phyloP scores from a whole-genome alignment of 2,113 vertebrate species.

The Mormoops blainvillei region DNA sequence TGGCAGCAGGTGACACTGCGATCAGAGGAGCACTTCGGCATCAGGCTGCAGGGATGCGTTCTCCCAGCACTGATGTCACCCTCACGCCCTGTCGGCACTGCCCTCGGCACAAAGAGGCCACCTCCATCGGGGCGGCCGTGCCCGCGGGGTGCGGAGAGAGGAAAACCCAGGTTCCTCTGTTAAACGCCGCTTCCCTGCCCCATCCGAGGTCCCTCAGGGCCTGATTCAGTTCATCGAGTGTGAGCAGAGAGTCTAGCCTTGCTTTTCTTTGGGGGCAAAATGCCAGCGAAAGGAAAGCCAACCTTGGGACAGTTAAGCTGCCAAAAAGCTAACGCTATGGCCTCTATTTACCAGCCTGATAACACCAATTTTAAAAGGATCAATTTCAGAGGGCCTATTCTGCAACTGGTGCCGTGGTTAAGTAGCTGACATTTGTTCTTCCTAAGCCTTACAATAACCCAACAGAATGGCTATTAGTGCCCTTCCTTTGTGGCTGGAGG shows the following conservation, averaged over 20 bases:
- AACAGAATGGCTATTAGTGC: neutral
- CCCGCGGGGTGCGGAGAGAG: neutral
- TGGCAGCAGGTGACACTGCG: neutral
- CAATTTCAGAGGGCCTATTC: neutral
- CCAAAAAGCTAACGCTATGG: neutral
- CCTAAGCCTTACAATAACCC: no score
- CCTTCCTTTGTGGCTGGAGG: neutral
- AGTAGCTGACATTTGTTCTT: neutral
- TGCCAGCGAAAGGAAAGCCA: neutral
- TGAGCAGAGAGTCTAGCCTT: neutral
- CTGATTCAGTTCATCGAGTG: slow-evolving; percentile 24
- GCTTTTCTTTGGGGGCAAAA: neutral
- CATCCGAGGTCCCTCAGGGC: neutral
- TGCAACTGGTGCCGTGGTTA: neutral
- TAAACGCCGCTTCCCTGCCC: neutral
- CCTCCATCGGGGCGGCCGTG: neutral
- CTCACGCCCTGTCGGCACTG: neutral
- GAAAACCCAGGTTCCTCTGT: neutral
- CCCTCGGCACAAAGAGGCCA: neutral
- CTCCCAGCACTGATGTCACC: neutral
- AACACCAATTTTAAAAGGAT: neutral
- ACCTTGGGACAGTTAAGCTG: neutral
- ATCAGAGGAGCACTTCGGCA: neutral
- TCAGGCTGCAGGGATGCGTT: neutral
- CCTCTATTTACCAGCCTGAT: neutral